Evolutionary conservation across 2,113 vertebrate genomes (phyloP).

Genomic region (Ramphastos sulfuratus): DNA sequence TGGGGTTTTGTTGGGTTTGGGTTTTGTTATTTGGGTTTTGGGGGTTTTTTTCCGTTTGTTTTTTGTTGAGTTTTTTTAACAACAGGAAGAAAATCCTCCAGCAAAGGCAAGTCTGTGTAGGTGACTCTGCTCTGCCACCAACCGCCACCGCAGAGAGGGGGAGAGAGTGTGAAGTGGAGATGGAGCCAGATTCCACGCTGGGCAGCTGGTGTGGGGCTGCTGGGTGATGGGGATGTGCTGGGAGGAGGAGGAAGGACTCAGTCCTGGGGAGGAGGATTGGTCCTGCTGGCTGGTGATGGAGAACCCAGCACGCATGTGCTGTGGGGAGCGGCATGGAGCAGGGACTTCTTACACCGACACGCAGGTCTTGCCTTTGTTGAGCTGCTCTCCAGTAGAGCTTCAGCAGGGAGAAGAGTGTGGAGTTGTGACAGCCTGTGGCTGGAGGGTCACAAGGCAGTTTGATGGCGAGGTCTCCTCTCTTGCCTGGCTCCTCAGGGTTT

Average conservation of each 20-base stretch:
- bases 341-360: no score
- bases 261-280: background rate
- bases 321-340: fast-evolving
- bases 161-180: constrained; percentile 41
- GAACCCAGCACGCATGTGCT: background rate
- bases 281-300: background rate
- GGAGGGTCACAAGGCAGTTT: background rate
- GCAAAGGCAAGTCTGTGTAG: background rate
- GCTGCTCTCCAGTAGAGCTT: background rate
- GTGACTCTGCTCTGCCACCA: constrained; percentile 38
- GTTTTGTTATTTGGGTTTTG: background rate
- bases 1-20: no score
- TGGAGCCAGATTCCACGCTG: background rate
- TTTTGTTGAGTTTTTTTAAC: background rate
- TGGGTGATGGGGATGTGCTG: background rate
- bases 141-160: constrained; percentile 27
- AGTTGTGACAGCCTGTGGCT: background rate
- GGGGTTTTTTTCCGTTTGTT: background rate
- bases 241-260: background rate
- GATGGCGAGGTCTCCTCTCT: background rate
- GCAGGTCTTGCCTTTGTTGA: fast-evolving
- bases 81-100: background rate
- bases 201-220: background rate
- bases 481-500: background rate
- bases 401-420: background rate